A percentile compares a stretch with the other conserved stretches of the same genome.
Conservation (phyloP, 1,140 invertebrate species). For the Whitmania pigra region DNA sequence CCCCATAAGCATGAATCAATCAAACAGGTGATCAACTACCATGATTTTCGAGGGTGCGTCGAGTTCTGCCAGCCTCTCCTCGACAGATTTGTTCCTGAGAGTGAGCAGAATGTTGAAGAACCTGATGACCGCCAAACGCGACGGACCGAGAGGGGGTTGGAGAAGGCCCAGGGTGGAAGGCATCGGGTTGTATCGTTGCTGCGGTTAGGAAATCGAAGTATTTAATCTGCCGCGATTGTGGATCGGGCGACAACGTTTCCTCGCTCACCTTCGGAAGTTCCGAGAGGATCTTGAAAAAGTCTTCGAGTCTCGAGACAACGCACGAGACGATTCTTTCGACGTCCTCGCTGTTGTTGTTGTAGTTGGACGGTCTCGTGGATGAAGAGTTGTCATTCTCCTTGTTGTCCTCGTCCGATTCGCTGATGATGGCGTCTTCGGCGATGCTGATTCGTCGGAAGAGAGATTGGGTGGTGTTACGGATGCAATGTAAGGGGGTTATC, state of each 20-base stretch:
- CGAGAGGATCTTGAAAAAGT: neutral
- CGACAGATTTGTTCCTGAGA: no score
- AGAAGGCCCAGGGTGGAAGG: constrained; percentile 53
- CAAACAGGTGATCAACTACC: no score
- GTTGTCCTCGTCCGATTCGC: neutral
- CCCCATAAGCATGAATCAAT: no score
- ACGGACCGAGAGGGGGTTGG: constrained; percentile 60
- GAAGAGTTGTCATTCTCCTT: neutral
- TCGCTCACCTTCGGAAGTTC: neutral
- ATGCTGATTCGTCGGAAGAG: neutral
- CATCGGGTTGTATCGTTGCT: constrained; percentile 46
- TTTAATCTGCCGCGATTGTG: no score
- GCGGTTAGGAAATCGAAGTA: no score
- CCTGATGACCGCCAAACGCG: constrained; percentile 51
- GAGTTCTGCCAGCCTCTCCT: no score
- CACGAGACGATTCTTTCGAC: neutral
- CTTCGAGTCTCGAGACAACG: neutral
- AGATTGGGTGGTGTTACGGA: no score
- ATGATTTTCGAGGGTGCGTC: no score
- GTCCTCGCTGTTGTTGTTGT: neutral
- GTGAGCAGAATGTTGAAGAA: neutral
- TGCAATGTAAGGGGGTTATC: no score
- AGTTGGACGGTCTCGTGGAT: neutral
- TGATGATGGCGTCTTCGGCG: neutral
- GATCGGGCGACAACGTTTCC: no score